Conservation (phyloP, 2,888 invertebrate genomes). For the Criorhina ranunculi region DNA sequence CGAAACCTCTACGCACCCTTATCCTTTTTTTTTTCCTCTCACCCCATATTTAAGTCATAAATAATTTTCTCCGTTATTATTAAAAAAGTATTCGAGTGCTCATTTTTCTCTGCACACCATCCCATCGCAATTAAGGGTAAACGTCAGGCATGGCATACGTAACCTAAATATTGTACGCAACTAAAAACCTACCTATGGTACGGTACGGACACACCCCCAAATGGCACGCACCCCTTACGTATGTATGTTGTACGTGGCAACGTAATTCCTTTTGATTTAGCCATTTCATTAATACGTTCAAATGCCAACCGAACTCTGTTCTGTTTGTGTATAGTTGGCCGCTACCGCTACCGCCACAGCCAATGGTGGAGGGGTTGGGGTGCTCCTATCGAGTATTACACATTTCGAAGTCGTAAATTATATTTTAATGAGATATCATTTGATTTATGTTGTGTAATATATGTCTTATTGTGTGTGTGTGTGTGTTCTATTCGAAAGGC, state of each 20-base stretch:
- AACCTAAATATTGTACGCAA: slow-evolving; percentile 76
- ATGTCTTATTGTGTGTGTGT: slow-evolving; percentile 4
- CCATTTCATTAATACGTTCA: slow-evolving; percentile 77
- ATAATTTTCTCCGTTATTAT: slow-evolving; percentile 75
- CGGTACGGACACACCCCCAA: slow-evolving; percentile 74
- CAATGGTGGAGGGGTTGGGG: slow-evolving; percentile 18
- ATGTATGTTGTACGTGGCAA: slow-evolving; percentile 38
- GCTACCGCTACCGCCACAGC: neutral
- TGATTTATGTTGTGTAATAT: slow-evolving; percentile 73
- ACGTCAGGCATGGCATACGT: slow-evolving; percentile 53
- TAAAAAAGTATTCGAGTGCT: slow-evolving; percentile 76
- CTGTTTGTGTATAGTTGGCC: slow-evolving; percentile 29
- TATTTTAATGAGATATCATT: slow-evolving; percentile 77
- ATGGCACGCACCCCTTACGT: slow-evolving; percentile 54
- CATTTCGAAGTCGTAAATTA: slow-evolving; percentile 76
- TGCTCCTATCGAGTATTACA: slow-evolving; percentile 67
- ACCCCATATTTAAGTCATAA: slow-evolving; percentile 60
- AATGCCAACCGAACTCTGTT: slow-evolving; percentile 67
- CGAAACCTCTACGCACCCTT: neutral
- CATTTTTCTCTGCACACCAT: slow-evolving; percentile 70
- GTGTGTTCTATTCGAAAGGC: slow-evolving; percentile 27
- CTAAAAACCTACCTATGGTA: slow-evolving; percentile 67
- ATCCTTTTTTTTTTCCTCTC: neutral
- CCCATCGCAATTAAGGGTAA: slow-evolving; percentile 73
- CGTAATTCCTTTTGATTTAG: slow-evolving; percentile 77